Evolutionary conservation across 2,113 vertebrate genomes (phyloP).

Genomic region (Eurypyga helias): DNA sequence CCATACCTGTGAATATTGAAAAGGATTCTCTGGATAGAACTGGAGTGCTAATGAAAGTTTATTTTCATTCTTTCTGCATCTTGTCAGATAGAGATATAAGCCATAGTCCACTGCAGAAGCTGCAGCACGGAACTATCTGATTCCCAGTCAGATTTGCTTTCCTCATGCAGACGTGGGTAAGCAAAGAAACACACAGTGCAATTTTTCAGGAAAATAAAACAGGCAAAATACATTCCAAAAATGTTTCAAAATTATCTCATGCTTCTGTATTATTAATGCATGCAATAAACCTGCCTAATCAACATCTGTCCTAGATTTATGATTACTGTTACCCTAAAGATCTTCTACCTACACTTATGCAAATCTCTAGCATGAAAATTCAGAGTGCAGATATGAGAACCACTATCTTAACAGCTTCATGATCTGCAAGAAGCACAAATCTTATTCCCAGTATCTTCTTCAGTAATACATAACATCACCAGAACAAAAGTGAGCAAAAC

Average conservation of each 20-base stretch:
- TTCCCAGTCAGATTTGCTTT: neutral
- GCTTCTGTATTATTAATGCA: neutral
- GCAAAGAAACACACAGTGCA: neutral
- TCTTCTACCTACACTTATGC: neutral
- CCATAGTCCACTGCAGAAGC: neutral
- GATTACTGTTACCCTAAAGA: neutral
- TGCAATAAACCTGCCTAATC: neutral
- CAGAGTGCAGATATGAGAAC: neutral
- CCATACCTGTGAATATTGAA: neutral
- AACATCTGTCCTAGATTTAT: neutral
- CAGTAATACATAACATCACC: neutral
- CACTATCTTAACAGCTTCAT: neutral
- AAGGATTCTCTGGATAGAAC: neutral
- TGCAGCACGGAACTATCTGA: neutral
- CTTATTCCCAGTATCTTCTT: neutral
- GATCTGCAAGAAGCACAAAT: neutral
- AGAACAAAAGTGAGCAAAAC: neutral
- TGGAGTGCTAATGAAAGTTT: neutral
- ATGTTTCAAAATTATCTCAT: neutral
- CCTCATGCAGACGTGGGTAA: neutral
- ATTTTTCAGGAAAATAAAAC: neutral
- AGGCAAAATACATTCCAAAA: neutral
- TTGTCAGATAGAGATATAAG: neutral
- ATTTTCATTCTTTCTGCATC: neutral
- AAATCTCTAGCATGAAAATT: neutral